Evolutionary conservation across 1,140 invertebrate genomes (phyloP).

Genomic region (Sipha flava): DNA sequence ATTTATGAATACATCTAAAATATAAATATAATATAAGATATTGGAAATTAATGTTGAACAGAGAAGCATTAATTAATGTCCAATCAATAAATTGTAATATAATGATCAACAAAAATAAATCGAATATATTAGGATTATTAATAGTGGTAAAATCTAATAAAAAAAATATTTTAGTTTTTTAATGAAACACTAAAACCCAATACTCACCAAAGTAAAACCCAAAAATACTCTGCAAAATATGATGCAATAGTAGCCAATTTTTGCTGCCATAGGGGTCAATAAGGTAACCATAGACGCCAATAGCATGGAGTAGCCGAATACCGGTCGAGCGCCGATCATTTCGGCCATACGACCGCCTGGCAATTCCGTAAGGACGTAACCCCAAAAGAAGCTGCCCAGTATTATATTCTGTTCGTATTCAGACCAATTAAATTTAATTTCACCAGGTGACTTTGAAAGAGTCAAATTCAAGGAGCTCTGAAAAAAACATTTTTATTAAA

Average conservation of each 20-base stretch:
- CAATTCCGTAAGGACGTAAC: slow-evolving; percentile 78
- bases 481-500: neutral
- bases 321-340: slow-evolving; percentile 65
- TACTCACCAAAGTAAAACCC: slow-evolving; percentile 59
- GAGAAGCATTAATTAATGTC: too few species aligned
- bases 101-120: too few species aligned
- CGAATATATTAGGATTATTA: too few species aligned
- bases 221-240: slow-evolving; percentile 56
- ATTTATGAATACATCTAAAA: too few species aligned
- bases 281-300: slow-evolving; percentile 71
- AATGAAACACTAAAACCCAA: neutral
- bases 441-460: neutral
- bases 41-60: too few species aligned
- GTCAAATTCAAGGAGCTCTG: neutral
- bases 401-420: slow-evolving; percentile 66
- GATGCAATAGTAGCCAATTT: slow-evolving; percentile 51
- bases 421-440: slow-evolving; percentile 56
- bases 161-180: neutral
- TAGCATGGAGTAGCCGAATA: slow-evolving; percentile 78
- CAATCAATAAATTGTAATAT: too few species aligned
- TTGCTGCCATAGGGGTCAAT: slow-evolving; percentile 66
- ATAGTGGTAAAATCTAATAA: too few species aligned
- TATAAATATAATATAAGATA: too few species aligned
- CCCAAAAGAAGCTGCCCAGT: slow-evolving; percentile 81
- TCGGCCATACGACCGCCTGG: slow-evolving; percentile 79